phyloP scores from a whole-genome alignment of 2,888 invertebrate genomes.

The Caenorhabditis japonica region DNA sequence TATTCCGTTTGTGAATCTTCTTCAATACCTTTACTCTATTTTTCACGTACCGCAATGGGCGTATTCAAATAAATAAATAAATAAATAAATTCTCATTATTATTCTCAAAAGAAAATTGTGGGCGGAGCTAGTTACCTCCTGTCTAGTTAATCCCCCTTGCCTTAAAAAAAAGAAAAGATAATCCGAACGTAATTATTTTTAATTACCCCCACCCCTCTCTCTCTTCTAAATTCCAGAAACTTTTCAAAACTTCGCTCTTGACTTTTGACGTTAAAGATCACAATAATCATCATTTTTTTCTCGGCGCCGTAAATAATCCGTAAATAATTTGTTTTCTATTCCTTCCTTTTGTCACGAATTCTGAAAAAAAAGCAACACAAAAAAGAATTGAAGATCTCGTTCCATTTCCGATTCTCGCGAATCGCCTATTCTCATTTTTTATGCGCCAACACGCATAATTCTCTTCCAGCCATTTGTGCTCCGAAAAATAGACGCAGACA shows the following conservation, averaged over 20 bases:
- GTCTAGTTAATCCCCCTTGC: constrained; percentile 6
- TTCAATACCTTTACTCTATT: too few relatives aligned
- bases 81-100: background rate
- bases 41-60: too few relatives aligned
- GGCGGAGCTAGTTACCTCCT: constrained; percentile 11
- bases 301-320: too few relatives aligned
- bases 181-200: background rate
- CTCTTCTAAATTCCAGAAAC: background rate
- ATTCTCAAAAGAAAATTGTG: background rate
- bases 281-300: too few relatives aligned
- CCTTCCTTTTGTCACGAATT: background rate
- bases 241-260: background rate
- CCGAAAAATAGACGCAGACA: constrained; percentile 8
- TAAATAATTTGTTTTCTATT: constrained; percentile 37
- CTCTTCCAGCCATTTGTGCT: constrained; percentile 12
- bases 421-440: constrained; percentile 4
- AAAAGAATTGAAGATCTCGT: background rate
- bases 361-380: background rate
- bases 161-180: constrained; percentile 6
- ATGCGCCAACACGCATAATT: background rate
- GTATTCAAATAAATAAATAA: too few relatives aligned
- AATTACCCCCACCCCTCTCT: background rate
- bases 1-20: too few relatives aligned
- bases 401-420: background rate
- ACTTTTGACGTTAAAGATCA: background rate